Conservation (phyloP, 1,140 invertebrate species). For the Scaptomyza graminum region DNA sequence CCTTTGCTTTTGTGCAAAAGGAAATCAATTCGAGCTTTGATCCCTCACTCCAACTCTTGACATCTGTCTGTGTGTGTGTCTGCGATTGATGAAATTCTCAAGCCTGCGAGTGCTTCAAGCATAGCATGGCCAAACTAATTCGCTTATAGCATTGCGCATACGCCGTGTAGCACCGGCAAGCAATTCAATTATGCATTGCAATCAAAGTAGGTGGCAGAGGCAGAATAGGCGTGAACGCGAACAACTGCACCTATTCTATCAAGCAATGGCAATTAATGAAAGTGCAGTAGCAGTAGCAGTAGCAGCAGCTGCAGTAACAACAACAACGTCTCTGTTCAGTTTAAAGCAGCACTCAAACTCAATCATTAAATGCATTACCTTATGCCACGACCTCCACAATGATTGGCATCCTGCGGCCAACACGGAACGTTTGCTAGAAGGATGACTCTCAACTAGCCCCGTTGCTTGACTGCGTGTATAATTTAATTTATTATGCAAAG, state of each 20-base stretch:
- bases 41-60: slow-evolving; percentile 14
- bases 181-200: slow-evolving; percentile 70
- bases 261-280: slow-evolving; percentile 79
- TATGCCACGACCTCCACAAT: neutral
- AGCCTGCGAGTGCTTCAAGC: neutral
- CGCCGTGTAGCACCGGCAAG: slow-evolving; percentile 40
- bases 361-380: slow-evolving; percentile 75
- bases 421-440: neutral
- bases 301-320: no score
- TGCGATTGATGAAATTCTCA: slow-evolving; percentile 12
- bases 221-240: slow-evolving; percentile 30
- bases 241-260: slow-evolving; percentile 23
- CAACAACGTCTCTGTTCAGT: slow-evolving; percentile 30
- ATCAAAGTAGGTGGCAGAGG: slow-evolving; percentile 13
- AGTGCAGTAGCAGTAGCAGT: slow-evolving; percentile 53
- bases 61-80: neutral
- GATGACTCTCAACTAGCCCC: neutral
- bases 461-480: slow-evolving; percentile 43
- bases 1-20: slow-evolving; percentile 17
- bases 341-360: slow-evolving; percentile 69
- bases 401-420: slow-evolving; percentile 1
- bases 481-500: slow-evolving; percentile 76
- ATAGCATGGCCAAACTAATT: slow-evolving; percentile 43
- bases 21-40: slow-evolving; percentile 44
- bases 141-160: slow-evolving; percentile 68